These are phyloP conservation scores for Apoda limacodes DNA, from an alignment of 2,888 invertebrate species.

Conservation along the genomic window DNA sequence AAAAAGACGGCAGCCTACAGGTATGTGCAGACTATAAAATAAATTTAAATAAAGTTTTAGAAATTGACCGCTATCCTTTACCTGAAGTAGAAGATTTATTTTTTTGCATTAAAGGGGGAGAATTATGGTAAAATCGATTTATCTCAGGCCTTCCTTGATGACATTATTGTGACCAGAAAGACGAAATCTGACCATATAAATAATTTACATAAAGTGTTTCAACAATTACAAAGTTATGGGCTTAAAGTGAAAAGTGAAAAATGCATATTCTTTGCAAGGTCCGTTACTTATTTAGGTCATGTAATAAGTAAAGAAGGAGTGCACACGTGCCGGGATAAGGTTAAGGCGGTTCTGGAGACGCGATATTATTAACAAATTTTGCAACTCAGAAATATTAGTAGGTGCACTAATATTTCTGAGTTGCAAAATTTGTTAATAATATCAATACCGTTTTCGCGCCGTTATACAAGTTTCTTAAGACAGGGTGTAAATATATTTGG, in stretches of 20 bases:
- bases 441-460: slow-evolving; percentile 10
- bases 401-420: slow-evolving; percentile 17
- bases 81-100: slow-evolving; percentile 13
- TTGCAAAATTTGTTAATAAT: slow-evolving; percentile 16
- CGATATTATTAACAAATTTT: slow-evolving; percentile 2
- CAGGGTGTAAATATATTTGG: slow-evolving; percentile 10
- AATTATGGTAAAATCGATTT: slow-evolving; percentile 9
- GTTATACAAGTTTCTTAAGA: slow-evolving; percentile 7
- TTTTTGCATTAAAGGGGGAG: slow-evolving; percentile 6
- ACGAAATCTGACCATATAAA: slow-evolving; percentile 6
- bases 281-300: slow-evolving; percentile 7
- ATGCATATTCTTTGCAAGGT: slow-evolving; percentile 10
- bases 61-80: slow-evolving; percentile 14
- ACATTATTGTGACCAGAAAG: slow-evolving; percentile 13
- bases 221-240: slow-evolving; percentile 9
- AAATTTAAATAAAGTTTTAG: slow-evolving; percentile 11
- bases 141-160: slow-evolving; percentile 15
- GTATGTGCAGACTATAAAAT: slow-evolving; percentile 16
- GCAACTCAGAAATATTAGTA: slow-evolving; percentile 12
- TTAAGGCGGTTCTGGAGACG: too few species aligned
- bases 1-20: slow-evolving; percentile 15
- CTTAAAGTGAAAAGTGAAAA: slow-evolving; percentile 10
- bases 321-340: slow-evolving; percentile 16
- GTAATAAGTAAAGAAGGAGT: slow-evolving; percentile 12
- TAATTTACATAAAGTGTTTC: slow-evolving; percentile 13